These are phyloP conservation scores for Fulica atra DNA, from an alignment of 2,113 vertebrate genomes.

Conservation along the genomic window DNA sequence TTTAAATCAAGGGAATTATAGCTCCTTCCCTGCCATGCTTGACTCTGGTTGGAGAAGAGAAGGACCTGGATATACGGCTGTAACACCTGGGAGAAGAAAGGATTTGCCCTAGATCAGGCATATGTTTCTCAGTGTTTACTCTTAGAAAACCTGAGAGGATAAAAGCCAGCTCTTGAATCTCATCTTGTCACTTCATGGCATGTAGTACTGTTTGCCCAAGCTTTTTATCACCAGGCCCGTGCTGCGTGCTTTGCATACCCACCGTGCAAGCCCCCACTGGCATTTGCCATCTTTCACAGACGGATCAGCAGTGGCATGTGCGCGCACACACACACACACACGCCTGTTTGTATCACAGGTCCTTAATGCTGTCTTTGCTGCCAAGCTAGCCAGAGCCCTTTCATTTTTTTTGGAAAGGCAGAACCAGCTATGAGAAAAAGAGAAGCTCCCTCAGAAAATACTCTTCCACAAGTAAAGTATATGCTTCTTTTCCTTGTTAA, in stretches of 20 bases:
- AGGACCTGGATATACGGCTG: neutral
- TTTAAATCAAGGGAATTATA: neutral
- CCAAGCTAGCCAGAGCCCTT: neutral
- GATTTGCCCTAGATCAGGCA: neutral
- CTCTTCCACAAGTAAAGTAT: neutral
- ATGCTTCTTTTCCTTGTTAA: neutral
- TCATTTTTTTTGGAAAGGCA: neutral
- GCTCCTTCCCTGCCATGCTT: neutral
- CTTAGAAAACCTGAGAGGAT: neutral
- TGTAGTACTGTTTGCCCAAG: constrained; percentile 9
- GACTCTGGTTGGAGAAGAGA: neutral
- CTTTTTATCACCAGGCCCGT: neutral
- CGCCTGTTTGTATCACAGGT: neutral
- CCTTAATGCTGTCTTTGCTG: neutral
- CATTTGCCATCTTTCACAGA: neutral
- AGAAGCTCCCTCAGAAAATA: neutral
- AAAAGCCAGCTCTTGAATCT: neutral
- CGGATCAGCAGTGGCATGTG: neutral
- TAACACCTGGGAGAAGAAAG: neutral
- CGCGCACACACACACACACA: neutral
- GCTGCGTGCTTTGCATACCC: constrained; percentile 4
- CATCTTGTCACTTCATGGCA: neutral
- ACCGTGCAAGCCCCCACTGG: neutral
- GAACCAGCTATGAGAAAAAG: neutral
- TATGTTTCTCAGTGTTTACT: neutral